Conservation (phyloP, 1,140 invertebrate species). For the Drosophila ironensis region DNA sequence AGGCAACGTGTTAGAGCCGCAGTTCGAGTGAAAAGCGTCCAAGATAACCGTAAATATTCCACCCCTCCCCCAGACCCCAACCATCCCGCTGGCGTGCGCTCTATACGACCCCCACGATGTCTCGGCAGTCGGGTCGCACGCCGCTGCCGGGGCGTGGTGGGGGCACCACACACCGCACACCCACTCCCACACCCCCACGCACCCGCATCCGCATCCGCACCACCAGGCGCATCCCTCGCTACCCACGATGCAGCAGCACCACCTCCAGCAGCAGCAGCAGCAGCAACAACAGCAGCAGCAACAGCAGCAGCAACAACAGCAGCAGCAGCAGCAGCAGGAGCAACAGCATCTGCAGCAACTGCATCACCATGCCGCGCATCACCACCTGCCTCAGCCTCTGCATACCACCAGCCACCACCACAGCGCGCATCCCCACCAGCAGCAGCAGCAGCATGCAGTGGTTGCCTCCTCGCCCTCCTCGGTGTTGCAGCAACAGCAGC, state of each 20-base stretch:
- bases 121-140: constrained; percentile 82
- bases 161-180: constrained; percentile 79
- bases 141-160: constrained; percentile 82
- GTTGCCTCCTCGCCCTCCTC: constrained; percentile 61
- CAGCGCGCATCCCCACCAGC: constrained; percentile 59
- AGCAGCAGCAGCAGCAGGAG: constrained; percentile 49
- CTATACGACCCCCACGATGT: constrained; percentile 83
- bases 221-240: constrained; percentile 43
- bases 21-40: constrained; percentile 65
- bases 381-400: constrained; percentile 69
- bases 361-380: constrained; percentile 66
- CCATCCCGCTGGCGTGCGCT: constrained; percentile 82
- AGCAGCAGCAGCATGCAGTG: constrained; percentile 68
- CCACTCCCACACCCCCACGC: constrained; percentile 63
- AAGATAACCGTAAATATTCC: constrained; percentile 82
- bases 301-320: constrained; percentile 50
- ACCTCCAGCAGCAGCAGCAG: constrained; percentile 58
- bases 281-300: constrained; percentile 44
- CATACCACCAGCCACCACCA: constrained; percentile 53
- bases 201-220: constrained; percentile 60
- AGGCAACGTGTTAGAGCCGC: background rate
- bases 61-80: constrained; percentile 82
- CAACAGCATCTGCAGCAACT: constrained; percentile 60
- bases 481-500: constrained; percentile 59
- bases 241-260: constrained; percentile 58